These are phyloP conservation scores for Reinhardtius hippoglossoides DNA, from an alignment of 2,113 vertebrate species.

Conservation along the genomic window DNA sequence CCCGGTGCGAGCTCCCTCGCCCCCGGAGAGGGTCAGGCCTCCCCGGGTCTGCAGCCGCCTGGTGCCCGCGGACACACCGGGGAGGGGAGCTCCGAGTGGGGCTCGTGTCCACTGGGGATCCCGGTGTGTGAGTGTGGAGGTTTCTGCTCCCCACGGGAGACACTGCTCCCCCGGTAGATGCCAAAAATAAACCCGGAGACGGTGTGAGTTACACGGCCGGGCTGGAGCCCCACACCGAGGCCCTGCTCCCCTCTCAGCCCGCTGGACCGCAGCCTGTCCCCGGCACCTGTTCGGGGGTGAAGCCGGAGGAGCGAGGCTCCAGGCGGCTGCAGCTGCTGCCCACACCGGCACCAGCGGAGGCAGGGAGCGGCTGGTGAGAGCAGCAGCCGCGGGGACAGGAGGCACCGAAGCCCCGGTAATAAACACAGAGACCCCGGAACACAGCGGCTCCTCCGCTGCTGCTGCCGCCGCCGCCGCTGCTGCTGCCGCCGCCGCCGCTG, in stretches of 20 bases:
- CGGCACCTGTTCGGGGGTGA: conserved; percentile 59
- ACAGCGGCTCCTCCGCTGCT: conserved; percentile 2
- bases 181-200: conserved; percentile 34
- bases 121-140: neutral
- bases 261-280: conserved; percentile 11
- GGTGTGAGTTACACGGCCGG: neutral
- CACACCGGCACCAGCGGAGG: neutral
- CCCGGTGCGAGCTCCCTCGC: neutral
- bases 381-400: conserved; percentile 29
- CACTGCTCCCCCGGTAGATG: neutral
- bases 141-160: neutral
- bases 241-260: neutral
- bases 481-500: neutral
- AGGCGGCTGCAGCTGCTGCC: neutral
- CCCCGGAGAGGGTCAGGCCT: neutral
- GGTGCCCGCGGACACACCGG: too few relatives aligned
- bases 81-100: neutral
- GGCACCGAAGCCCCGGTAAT: conserved; percentile 54
- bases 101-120: neutral
- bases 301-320: neutral
- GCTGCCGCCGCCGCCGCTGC: neutral
- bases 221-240: neutral
- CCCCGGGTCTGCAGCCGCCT: neutral
- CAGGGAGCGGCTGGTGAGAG: neutral
- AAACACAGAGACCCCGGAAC: conserved; percentile 36